These are phyloP conservation scores for Luscinia megarhynchos DNA, from an alignment of 2,797 vertebrate genomes.

Conservation along the genomic window DNA sequence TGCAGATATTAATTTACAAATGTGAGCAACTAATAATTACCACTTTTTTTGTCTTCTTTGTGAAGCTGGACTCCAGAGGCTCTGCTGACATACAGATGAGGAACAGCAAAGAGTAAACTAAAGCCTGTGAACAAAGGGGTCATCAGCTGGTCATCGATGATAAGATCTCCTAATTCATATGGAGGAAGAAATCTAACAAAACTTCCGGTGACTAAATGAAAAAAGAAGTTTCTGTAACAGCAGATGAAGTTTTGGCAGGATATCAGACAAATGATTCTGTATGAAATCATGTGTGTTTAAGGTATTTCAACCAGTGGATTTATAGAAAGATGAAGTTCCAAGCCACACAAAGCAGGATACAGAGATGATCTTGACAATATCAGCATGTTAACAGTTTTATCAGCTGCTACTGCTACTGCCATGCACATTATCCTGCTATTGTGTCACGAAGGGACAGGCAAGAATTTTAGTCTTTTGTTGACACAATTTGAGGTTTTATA, in stretches of 20 bases:
- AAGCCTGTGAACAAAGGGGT: neutral
- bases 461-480: neutral
- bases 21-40: neutral
- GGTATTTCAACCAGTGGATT: neutral
- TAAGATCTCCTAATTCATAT: neutral
- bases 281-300: neutral
- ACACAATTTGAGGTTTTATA: neutral
- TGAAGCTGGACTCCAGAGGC: neutral
- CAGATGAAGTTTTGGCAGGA: neutral
- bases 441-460: neutral
- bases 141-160: neutral
- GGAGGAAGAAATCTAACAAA: neutral
- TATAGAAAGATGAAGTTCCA: neutral
- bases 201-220: neutral
- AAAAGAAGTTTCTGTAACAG: neutral
- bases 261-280: neutral
- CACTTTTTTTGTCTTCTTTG: neutral
- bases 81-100: neutral
- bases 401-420: neutral
- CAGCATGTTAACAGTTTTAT: neutral
- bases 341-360: neutral
- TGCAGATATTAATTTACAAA: neutral
- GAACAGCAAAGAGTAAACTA: neutral
- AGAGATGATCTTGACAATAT: neutral
- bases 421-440: rapidly evolving